Evolutionary conservation across 92 coral and sea anemone species (phyloP).

Genomic region (Siderastrea siderea): DNA sequence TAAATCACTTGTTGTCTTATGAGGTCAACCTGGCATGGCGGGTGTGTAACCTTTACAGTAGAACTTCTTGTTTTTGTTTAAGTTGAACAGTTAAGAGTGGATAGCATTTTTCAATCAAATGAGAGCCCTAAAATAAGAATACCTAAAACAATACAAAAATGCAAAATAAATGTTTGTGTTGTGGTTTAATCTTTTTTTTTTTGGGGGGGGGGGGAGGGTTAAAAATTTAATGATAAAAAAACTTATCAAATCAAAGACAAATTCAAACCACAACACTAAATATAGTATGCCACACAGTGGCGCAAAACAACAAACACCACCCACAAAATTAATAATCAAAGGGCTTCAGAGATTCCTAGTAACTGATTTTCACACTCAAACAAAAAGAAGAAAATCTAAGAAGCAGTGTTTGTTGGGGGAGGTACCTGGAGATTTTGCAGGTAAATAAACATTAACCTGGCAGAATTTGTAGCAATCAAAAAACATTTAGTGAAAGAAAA

Average conservation of each 20-base stretch:
- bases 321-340: not conserved
- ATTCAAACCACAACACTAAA: not conserved
- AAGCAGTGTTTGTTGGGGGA: too few relatives aligned
- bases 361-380: too few relatives aligned
- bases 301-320: not conserved
- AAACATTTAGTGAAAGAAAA: too few relatives aligned
- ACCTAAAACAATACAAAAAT: not conserved
- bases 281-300: slow-evolving; percentile 10
- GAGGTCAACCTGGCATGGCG: too few relatives aligned
- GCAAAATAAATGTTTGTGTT: not conserved
- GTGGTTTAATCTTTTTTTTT: not conserved
- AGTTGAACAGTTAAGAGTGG: not conserved
- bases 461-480: too few relatives aligned
- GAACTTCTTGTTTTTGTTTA: too few relatives aligned
- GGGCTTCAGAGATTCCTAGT: not conserved
- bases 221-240: not conserved
- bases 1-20: too few relatives aligned
- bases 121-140: not conserved
- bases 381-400: too few relatives aligned
- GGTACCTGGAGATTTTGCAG: too few relatives aligned
- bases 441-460: too few relatives aligned
- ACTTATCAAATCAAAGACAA: not conserved
- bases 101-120: not conserved
- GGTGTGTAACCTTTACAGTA: too few relatives aligned
- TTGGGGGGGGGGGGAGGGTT: not conserved